Base-by-base conservation (phyloP, 2,888 invertebrate genomes). In the Ellobium chinense region DNA sequence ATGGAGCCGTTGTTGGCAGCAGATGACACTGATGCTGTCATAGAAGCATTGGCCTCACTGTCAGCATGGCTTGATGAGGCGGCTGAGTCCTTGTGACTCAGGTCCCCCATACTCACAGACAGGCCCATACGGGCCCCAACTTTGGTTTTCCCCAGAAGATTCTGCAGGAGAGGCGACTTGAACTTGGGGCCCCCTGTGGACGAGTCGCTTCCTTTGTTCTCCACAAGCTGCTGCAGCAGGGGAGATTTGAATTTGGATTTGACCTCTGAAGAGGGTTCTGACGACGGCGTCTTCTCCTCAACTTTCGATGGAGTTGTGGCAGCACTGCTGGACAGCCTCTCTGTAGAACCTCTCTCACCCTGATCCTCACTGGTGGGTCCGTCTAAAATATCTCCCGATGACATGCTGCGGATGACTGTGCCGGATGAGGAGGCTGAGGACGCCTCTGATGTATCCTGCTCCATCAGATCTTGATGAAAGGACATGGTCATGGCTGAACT, bases 81-180 rank as follows among this genome's bases (percentile, higher is more conserved):
- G 0, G 62, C 24, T 14, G 63, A 29, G 9, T 76, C 58, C 4
- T 68, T 81, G 29, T 31, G 56, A 12, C 54, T 78, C 24, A 81
- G 76, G 58, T 81, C 76, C 14, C 81, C 78, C 24, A 72, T 78
- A 62, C 82, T 81, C 21, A 73, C 68, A 12, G 81, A 82, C 36
- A 84, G 39, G 74, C 84, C 83, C 63, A 82, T 81, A 27, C 88
- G 82, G 27, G 85, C 82, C 63, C 87, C 87, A 27, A 86, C 81
- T 82, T 90, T 90, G 54, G 84, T 87, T 85, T 89, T 90, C 75
- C 89, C 89, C 83, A 91, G 86, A 31, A 91, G 85, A 83, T 87
- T 90, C 82, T 91, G 91, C 74, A 91, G 83, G 29, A 91, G 83
- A 27, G 91, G 90, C 31, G 91, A 91, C 75, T 91, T 91, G 82